Percentiles rank a stretch among this genome's conserved stretches.
Conservation (phyloP, 2,888 invertebrate genomes). For the Noctua comes region DNA sequence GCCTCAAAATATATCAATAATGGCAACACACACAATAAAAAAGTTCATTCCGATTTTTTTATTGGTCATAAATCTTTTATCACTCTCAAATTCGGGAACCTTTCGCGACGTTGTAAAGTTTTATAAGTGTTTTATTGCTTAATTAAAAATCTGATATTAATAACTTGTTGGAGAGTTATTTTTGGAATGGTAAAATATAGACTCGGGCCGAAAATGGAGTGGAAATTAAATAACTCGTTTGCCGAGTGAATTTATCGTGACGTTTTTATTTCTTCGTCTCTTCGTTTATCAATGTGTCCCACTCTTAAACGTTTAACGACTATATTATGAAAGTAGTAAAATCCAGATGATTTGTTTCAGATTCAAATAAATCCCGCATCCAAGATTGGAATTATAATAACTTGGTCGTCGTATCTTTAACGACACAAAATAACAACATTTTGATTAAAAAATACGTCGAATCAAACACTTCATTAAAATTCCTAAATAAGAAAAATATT, state of each 20-base stretch:
- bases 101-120: slow-evolving; percentile 47
- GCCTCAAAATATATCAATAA: slow-evolving; percentile 57
- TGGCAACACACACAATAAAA: slow-evolving; percentile 50
- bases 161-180: slow-evolving; percentile 39
- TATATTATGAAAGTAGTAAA: slow-evolving; percentile 56
- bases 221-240: slow-evolving; percentile 55
- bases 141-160: slow-evolving; percentile 55
- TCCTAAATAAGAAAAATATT: slow-evolving; percentile 5
- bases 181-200: slow-evolving; percentile 54
- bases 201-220: slow-evolving; percentile 48
- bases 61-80: slow-evolving; percentile 57
- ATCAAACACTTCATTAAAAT: slow-evolving; percentile 24
- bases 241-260: slow-evolving; percentile 59
- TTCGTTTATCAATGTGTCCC: slow-evolving; percentile 55
- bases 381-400: slow-evolving; percentile 24
- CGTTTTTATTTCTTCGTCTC: slow-evolving; percentile 54
- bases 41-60: slow-evolving; percentile 47
- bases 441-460: slow-evolving; percentile 45
- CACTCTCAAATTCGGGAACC: slow-evolving; percentile 43
- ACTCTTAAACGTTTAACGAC: slow-evolving; percentile 47
- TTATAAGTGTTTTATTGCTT: slow-evolving; percentile 50
- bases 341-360: slow-evolving; percentile 48
- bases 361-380: slow-evolving; percentile 25
- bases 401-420: slow-evolving; percentile 22
- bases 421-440: slow-evolving; percentile 23